Evolutionary conservation across 1,140 invertebrate genomes (phyloP).

Genomic region (Galleria mellonella): DNA sequence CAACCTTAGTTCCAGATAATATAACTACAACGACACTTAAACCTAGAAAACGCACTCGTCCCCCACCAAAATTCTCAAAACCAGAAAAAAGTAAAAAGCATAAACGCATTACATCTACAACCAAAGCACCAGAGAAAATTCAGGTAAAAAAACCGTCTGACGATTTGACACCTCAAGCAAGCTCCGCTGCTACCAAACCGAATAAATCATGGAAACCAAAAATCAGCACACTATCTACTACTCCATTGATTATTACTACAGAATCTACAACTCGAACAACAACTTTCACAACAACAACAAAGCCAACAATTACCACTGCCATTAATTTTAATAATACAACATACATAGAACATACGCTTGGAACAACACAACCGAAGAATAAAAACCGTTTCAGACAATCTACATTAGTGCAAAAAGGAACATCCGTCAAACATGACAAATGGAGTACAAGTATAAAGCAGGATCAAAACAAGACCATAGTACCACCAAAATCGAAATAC

Average conservation of each 20-base stretch:
- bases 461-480: conserved; percentile 32
- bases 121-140: conserved; percentile 21
- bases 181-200: conserved; percentile 33
- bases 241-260: not conserved
- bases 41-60: conserved; percentile 55
- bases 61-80: conserved; percentile 54
- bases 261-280: conserved; percentile 16
- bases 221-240: conserved; percentile 6
- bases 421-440: conserved; percentile 59
- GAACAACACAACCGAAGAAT: conserved; percentile 31
- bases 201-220: conserved; percentile 20
- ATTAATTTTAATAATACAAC: conserved; percentile 13
- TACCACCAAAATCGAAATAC: conserved; percentile 16
- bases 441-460: conserved; percentile 27
- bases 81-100: conserved; percentile 58
- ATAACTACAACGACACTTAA: conserved; percentile 35
- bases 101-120: conserved; percentile 45
- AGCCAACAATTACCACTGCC: conserved; percentile 2
- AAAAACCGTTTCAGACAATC: conserved; percentile 60
- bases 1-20: conserved; percentile 22
- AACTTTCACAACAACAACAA: conserved; percentile 11
- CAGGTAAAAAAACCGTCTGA: conserved; percentile 19
- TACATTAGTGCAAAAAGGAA: conserved; percentile 53
- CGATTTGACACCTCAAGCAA: conserved; percentile 43
- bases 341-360: conserved; percentile 8